A percentile compares a stretch with the other conserved stretches of the same genome.
These are phyloP conservation scores for Drosophila sp. DNA, from an alignment of 1,140 invertebrate genomes.

Conservation along the genomic window DNA sequence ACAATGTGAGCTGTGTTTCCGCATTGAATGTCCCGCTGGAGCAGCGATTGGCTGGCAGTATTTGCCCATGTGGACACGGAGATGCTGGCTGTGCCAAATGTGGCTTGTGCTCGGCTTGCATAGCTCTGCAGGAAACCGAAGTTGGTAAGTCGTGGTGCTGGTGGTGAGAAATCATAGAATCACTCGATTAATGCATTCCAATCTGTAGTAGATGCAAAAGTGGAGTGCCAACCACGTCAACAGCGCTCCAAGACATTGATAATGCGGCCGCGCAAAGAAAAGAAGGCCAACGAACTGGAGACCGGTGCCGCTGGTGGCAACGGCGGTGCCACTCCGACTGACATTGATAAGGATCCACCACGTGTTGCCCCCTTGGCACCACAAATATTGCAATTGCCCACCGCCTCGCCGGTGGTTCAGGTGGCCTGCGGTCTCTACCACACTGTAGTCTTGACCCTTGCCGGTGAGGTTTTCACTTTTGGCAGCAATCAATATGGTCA, in stretches of 20 bases:
- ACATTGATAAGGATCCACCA: conserved; percentile 87
- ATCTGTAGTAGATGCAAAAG: conserved; percentile 46
- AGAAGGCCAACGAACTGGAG: conserved; percentile 66
- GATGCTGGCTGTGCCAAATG: conserved; percentile 97
- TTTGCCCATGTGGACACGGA: conserved; percentile 97
- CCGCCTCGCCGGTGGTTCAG: conserved; percentile 89
- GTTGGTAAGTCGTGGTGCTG: conserved; percentile 40
- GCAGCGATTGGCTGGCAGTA: conserved; percentile 93
- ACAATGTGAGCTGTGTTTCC: conserved; percentile 92
- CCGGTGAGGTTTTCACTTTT: conserved; percentile 92
- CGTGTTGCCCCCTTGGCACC: conserved; percentile 89
- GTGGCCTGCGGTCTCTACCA: conserved; percentile 96
- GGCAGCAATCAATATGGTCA: conserved; percentile 98
- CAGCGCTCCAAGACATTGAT: conserved; percentile 79
- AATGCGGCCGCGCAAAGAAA: conserved; percentile 79
- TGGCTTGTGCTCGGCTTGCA: conserved; percentile 94
- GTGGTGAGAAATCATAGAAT: too few relatives aligned
- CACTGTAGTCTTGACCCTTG: conserved; percentile 86
- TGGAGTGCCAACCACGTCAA: conserved; percentile 69
- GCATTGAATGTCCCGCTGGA: conserved; percentile 86
- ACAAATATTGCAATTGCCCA: conserved; percentile 88
- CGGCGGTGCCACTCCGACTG: conserved; percentile 83
- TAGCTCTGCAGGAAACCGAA: conserved; percentile 75
- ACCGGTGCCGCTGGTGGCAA: conserved; percentile 65
- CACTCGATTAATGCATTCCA: too few relatives aligned